Conservation (phyloP, 2,888 invertebrate species). For the Macaria notata region DNA sequence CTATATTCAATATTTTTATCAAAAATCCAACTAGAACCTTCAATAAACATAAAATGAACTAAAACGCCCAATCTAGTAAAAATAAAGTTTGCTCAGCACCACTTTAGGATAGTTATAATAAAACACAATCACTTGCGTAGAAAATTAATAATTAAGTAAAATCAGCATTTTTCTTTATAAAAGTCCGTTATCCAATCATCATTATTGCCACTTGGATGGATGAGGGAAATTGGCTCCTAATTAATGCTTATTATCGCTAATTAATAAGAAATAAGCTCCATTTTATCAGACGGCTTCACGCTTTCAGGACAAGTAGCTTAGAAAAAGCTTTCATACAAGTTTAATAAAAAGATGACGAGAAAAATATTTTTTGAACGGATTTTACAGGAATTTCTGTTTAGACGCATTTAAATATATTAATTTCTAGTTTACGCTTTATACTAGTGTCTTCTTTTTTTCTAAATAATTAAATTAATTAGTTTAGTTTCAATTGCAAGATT, state of each 20-base stretch:
- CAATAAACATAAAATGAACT: no score
- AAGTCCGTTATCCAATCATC: slow-evolving; percentile 23
- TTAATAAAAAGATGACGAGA: no score
- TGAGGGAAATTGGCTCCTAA: slow-evolving; percentile 27
- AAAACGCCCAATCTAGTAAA: no score
- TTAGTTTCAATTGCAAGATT: no score
- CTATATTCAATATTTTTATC: no score
- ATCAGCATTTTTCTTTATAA: slow-evolving; percentile 2
- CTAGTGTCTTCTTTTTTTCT: no score
- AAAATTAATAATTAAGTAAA: background rate
- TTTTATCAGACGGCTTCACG: slow-evolving; percentile 17
- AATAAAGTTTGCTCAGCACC: background rate
- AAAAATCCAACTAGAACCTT: no score
- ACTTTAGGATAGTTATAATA: background rate
- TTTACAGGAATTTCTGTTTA: no score
- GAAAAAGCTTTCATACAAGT: background rate
- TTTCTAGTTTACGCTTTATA: no score
- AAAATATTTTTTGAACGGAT: no score
- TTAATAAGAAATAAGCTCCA: slow-evolving; percentile 17
- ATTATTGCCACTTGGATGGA: slow-evolving; percentile 19
- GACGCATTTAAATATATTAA: no score
- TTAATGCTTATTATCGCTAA: slow-evolving; percentile 37
- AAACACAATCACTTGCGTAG: background rate
- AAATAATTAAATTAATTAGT: no score
- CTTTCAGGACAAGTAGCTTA: background rate